Conservation (phyloP, 2,797 vertebrate species). For the Garrulus glandarius region DNA sequence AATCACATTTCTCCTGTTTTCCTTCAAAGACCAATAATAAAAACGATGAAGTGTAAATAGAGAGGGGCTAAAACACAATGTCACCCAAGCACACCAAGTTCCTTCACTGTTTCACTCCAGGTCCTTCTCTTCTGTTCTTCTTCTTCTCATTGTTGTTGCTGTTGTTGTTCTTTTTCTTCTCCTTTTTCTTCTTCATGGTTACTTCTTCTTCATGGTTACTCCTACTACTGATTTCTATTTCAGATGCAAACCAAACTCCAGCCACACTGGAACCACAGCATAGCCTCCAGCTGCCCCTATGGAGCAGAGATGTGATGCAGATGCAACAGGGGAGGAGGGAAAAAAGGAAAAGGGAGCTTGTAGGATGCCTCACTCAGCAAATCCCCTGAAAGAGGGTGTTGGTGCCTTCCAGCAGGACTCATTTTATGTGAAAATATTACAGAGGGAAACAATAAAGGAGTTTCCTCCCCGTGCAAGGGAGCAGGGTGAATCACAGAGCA, state of each 20-base stretch:
- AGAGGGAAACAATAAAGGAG: background rate
- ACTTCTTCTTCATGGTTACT: background rate
- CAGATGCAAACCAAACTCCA: background rate
- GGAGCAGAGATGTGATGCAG: background rate
- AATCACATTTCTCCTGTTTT: background rate
- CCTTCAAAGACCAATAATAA: background rate
- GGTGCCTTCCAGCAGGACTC: background rate
- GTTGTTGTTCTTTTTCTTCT: background rate
- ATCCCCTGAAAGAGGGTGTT: background rate
- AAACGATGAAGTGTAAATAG: background rate
- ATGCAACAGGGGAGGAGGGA: fast-evolving
- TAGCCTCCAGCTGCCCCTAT: background rate
- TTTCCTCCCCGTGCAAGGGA: background rate
- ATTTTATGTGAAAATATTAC: background rate
- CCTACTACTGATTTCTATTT: background rate
- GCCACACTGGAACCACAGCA: background rate
- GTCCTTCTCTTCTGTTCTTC: background rate
- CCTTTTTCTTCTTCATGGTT: background rate
- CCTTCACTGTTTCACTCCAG: background rate
- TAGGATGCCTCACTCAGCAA: fast-evolving
- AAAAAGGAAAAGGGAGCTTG: background rate
- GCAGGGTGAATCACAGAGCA: background rate
- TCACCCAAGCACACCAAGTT: fast-evolving
- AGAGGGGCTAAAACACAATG: background rate
- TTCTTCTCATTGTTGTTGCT: background rate